These are phyloP conservation scores for Folsomia manolachei DNA, from an alignment of 2,888 invertebrate genomes.

Conservation along the genomic window DNA sequence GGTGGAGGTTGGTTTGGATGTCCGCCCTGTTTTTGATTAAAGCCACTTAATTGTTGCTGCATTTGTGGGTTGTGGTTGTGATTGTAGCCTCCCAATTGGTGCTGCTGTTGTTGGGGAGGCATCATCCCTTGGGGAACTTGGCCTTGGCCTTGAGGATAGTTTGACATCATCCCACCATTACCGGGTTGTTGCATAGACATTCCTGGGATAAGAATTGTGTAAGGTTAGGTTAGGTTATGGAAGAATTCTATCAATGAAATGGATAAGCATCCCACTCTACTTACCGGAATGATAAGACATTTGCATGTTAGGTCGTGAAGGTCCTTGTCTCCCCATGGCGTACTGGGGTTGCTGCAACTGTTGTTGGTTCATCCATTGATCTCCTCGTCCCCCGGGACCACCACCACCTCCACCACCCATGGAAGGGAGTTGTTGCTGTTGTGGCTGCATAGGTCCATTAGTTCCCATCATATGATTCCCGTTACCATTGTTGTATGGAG, in stretches of 20 bases:
- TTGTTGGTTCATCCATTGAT: conserved; percentile 28
- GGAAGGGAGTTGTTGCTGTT: conserved; percentile 18
- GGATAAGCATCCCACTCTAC: background rate
- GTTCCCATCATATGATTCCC: conserved; percentile 9
- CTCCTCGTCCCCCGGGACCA: conserved; percentile 22
- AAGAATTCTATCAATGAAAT: background rate
- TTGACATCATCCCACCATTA: background rate
- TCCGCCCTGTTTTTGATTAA: conserved; percentile 8
- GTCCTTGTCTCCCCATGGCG: conserved; percentile 26
- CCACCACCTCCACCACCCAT: conserved; percentile 25
- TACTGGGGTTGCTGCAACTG: conserved; percentile 27
- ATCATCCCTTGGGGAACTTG: conserved; percentile 5
- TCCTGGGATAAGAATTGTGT: conserved; percentile 23
- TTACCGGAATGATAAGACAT: conserved; percentile 16
- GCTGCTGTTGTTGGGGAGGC: background rate
- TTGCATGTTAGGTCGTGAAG: conserved; percentile 7
- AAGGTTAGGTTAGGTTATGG: background rate
- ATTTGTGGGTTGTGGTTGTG: background rate
- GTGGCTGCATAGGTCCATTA: conserved; percentile 19
- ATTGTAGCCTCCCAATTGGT: conserved; percentile 10
- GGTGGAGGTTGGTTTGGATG: background rate
- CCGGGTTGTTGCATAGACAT: conserved; percentile 28
- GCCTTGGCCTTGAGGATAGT: background rate
- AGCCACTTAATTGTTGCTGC: conserved; percentile 21
- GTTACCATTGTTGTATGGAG: conserved; percentile 17